Evolutionary conservation across 2,113 vertebrate species (phyloP).

Genomic region (Panurus biarmicus): DNA sequence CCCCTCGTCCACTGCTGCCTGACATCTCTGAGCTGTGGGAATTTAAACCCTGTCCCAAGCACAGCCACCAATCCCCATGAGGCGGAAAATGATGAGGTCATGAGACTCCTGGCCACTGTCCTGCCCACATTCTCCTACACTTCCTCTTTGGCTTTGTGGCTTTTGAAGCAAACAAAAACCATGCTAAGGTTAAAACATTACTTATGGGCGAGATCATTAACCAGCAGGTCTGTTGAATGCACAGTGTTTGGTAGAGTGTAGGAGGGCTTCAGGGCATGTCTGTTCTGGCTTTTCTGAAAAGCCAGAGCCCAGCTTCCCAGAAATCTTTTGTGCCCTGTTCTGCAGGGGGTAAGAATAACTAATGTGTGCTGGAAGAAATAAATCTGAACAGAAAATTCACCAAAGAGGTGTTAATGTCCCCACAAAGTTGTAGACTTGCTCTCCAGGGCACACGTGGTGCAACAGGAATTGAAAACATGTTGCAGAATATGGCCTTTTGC

Average conservation of each 20-base stretch:
- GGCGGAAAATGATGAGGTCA: slow-evolving; percentile 69
- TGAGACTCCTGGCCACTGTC: slow-evolving; percentile 58
- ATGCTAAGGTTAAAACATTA: slow-evolving; percentile 62
- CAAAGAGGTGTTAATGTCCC: neutral
- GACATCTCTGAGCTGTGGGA: neutral
- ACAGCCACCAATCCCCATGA: slow-evolving; percentile 45
- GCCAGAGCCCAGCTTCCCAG: neutral
- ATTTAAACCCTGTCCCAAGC: slow-evolving; percentile 72
- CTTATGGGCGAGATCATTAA: slow-evolving; percentile 66
- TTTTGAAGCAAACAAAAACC: slow-evolving; percentile 56
- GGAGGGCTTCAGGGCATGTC: neutral
- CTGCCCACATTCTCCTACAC: slow-evolving; percentile 73
- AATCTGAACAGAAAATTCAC: neutral
- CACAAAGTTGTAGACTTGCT: neutral
- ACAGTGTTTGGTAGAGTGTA: neutral
- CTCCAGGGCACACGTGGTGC: neutral
- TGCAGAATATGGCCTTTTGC: neutral
- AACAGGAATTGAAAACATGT: neutral
- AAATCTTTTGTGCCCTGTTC: neutral
- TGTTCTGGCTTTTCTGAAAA: neutral
- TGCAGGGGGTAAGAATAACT: neutral
- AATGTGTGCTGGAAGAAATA: neutral
- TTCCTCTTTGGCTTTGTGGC: slow-evolving; percentile 77
- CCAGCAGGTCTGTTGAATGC: slow-evolving; percentile 17
- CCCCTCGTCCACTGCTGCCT: slow-evolving; percentile 5